phyloP scores from a whole-genome alignment of 2,113 vertebrate species.

The Oreotrochilus melanogaster region DNA sequence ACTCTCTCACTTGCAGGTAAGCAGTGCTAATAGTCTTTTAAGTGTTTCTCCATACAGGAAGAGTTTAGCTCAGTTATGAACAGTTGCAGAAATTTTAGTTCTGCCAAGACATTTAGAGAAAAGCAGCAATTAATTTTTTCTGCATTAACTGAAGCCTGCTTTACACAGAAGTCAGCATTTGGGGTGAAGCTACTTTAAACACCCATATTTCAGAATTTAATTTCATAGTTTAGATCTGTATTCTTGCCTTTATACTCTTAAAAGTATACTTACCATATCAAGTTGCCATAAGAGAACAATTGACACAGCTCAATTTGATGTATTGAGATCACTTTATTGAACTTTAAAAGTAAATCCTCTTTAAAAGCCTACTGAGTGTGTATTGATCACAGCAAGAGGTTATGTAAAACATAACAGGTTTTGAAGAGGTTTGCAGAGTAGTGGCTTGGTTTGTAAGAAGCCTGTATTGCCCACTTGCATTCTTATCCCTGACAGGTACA shows the following conservation, averaged over 20 bases:
- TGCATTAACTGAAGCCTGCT: not conserved
- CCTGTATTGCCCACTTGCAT: not conserved
- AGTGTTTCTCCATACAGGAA: not conserved
- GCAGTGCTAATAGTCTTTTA: not conserved
- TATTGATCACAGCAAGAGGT: not conserved
- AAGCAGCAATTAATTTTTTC: not conserved
- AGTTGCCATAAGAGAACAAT: not conserved
- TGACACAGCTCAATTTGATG: not conserved
- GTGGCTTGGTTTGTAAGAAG: not conserved
- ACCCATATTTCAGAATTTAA: not conserved
- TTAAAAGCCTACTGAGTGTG: constrained; percentile 34
- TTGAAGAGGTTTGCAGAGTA: not conserved
- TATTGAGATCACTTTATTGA: constrained; percentile 57
- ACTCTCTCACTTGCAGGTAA: not conserved
- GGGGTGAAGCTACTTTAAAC: not conserved
- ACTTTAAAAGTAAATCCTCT: not conserved
- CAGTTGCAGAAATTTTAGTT: too few species aligned
- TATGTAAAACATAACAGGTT: not conserved
- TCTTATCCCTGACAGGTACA: not conserved
- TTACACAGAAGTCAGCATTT: not conserved
- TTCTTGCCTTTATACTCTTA: not conserved
- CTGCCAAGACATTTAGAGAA: not conserved
- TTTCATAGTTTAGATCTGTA: not conserved
- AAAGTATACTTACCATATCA: not conserved
- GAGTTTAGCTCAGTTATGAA: not conserved